Base-by-base conservation (phyloP, 2,113 vertebrate genomes). In the Talpa occidentalis region DNA sequence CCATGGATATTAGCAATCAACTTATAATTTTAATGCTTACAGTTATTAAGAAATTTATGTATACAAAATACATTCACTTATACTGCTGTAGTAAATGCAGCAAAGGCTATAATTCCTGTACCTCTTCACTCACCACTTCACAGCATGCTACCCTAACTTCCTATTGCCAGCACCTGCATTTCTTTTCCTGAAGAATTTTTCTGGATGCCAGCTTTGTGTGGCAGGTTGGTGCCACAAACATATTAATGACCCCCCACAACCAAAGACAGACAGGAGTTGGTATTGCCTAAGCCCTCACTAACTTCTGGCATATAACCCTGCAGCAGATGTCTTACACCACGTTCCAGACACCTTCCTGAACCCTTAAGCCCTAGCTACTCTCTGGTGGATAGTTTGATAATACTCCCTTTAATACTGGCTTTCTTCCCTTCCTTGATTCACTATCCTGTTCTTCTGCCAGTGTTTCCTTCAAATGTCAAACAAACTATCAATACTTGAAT, bases 21-120 rank as follows among this genome's bases (percentile, higher is more conserved):
- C 14, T 60, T 60, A 69, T 60, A 79, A 80, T 60, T 52, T 19
- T 82, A 93, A 91, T 64, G 42, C 30, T 92, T 79, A 64, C 9
- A 93, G 79, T 73, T 82, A 64, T 79, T 86, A 66, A 88, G 19
- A 95, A 88, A 3, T 88, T 93, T 85, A 59, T 84, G 69, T 84
- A 67, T 81, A 82, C 66, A 88, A 74, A 88, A 44, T 60, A 59
- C 19, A 82, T 76, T 84, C 64, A 95, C 17, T 79, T 80, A 59
- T 44, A 47, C 26, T 17, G 19, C 74, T 94, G 49, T 81, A 35
- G 3, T 5, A 86, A 93, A 89, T 82, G 11, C 59, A 70, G 66
- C 30, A 95, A 73, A 91, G 52, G 32, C 8, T 60, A 7, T 81
- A n/a, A 91, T 64, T 17, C 24, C n/a, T 69, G 60, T 2, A 37